These are phyloP conservation scores for Dinocampus coccinellae DNA, from an alignment of 2,888 invertebrate genomes.

Conservation along the genomic window DNA sequence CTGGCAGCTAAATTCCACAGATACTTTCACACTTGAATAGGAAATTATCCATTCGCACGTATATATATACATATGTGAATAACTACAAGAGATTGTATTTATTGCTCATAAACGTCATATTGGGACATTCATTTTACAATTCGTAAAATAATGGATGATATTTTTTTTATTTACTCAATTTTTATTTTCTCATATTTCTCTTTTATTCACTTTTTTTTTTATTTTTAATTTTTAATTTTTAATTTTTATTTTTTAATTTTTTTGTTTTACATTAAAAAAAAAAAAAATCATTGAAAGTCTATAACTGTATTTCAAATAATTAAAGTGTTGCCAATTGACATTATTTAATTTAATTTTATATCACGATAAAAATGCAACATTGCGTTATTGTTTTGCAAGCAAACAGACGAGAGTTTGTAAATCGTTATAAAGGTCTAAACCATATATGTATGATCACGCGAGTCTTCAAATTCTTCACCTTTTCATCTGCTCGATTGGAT, in stretches of 20 bases:
- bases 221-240: no score
- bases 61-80: not conserved
- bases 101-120: slow-evolving; percentile 44
- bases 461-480: slow-evolving; percentile 17
- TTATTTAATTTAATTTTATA: not conserved
- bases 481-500: not conserved
- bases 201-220: no score
- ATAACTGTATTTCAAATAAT: not conserved
- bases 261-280: not conserved
- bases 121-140: not conserved
- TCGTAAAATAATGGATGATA: not conserved
- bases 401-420: not conserved
- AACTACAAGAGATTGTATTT: slow-evolving; percentile 43
- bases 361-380: not conserved
- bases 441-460: not conserved
- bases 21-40: slow-evolving; percentile 68
- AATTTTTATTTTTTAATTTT: not conserved
- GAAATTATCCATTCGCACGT: slow-evolving; percentile 60
- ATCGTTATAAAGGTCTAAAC: slow-evolving; percentile 20
- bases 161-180: not conserved
- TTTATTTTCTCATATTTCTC: not conserved
- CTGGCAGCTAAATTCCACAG: slow-evolving; percentile 59
- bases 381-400: slow-evolving; percentile 10
- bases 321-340: not conserved
- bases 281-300: not conserved